Evolutionary conservation across 92 coral and sea anemone species (phyloP).

Genomic region (Parazoanthus darwini): DNA sequence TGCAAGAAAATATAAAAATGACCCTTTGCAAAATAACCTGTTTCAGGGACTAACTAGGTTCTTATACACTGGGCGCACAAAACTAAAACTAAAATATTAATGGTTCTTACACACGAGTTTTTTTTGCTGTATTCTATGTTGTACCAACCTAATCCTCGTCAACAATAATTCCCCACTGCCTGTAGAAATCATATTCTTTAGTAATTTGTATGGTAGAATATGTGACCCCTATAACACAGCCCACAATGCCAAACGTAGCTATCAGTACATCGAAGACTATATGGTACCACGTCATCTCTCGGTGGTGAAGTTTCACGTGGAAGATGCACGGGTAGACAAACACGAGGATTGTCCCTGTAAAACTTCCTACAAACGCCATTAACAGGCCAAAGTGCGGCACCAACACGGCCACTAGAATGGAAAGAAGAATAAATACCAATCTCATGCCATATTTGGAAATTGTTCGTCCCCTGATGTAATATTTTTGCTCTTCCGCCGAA

Average conservation of each 20-base stretch:
- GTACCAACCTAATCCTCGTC: conserved; percentile 55
- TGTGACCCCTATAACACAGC: conserved; percentile 74
- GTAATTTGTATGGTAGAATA: conserved; percentile 84
- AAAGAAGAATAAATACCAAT: conserved; percentile 68
- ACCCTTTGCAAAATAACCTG: too few species aligned
- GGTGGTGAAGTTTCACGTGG: conserved; percentile 79
- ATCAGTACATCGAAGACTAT: conserved; percentile 63
- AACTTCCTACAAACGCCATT: conserved; percentile 91
- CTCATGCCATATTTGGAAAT: conserved; percentile 74
- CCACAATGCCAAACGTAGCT: conserved; percentile 70
- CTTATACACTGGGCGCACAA: too few species aligned
- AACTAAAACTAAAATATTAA: too few species aligned
- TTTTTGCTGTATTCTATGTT: neutral
- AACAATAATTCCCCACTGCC: conserved; percentile 91
- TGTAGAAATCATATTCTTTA: conserved; percentile 83
- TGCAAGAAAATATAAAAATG: too few species aligned
- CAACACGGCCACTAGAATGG: conserved; percentile 85
- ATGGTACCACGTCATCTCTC: conserved; percentile 78
- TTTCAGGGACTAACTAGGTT: too few species aligned
- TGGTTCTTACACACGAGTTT: too few species aligned
- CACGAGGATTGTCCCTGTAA: conserved; percentile 85
- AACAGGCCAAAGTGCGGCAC: conserved; percentile 89
- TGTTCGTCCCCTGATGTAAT: conserved; percentile 55
- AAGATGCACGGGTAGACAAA: conserved; percentile 86
- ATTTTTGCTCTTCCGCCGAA: conserved; percentile 68